Evolutionary conservation across 2,797 vertebrate species (phyloP), one percentile per base, ranked within the genome.

Genomic region (Acrossocheilus wenchowensis): DNA sequence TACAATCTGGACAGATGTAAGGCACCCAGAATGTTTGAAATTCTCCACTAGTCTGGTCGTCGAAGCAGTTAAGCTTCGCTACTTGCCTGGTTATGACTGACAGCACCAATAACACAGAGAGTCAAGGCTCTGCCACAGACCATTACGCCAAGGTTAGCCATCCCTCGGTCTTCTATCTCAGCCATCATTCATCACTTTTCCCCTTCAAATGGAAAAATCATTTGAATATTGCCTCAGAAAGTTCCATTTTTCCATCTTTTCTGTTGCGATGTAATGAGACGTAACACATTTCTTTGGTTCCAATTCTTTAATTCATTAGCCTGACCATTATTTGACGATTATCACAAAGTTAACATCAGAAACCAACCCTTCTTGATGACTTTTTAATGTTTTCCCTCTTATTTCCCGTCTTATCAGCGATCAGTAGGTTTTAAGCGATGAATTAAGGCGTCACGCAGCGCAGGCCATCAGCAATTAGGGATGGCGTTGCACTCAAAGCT

Each of bases 161-260:
- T 83, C 57, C 39, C 54, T 80, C 60, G 36, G 66, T 85, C 71
- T 79, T 50, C 14, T 57, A 30, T 83, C 80, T 83, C 66, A 69
- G 57, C 36, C 83, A 86, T 85, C 78, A 82, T 87, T 85, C 43
- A 78, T 83, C 78, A 41, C 54, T 74, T 36, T 73, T 87, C 60
- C 26, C 72, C 54, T 81, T 88, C 60, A 74, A 79, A 86, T 74
- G 50, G 34, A 23, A 57, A 83, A 79, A 75, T 87, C 81, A 90
- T 93, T 92, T 92, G 91, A 93, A 89, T 86, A 91, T 77, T 87
- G 66, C 78, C 89, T 84, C 39, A 30, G 80, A 84, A 87, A 87
- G 68, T 34, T 50, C 30, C 45, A 62, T 83, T 89, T 73, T 72
- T 60, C 73, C 73, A 68, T 50, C 39, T 75, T 88, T 90, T 87